phyloP scores from a whole-genome alignment of 2,797 vertebrate genomes.

The Tokudaia tokunoshimensis region DNA sequence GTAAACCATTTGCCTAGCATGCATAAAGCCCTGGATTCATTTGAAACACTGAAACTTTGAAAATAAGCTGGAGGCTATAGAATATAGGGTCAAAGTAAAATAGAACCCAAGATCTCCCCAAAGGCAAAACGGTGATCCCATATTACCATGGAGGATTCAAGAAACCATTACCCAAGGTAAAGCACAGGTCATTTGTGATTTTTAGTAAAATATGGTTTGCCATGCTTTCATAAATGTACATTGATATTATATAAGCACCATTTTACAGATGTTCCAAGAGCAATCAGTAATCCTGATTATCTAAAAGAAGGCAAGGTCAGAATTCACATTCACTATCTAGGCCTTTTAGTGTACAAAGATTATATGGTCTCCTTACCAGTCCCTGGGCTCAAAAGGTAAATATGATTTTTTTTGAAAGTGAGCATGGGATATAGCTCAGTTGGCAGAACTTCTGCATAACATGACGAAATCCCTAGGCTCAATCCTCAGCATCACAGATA shows the following conservation, averaged over 20 bases:
- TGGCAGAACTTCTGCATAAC: neutral
- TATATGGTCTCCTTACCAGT: neutral
- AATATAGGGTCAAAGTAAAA: neutral
- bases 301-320: neutral
- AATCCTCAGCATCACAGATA: neutral
- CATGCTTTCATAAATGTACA: conserved; percentile 11
- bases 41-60: neutral
- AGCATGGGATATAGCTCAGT: neutral
- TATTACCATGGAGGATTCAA: neutral
- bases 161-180: neutral
- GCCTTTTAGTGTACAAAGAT: neutral
- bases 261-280: conserved; percentile 2
- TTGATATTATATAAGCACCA: neutral
- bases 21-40: neutral
- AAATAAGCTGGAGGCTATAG: neutral
- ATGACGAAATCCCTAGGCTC: neutral
- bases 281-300: neutral
- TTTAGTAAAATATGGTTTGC: conserved; percentile 2
- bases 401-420: conserved; percentile 35
- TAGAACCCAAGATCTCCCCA: neutral
- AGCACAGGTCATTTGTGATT: neutral
- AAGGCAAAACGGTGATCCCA: conserved; percentile 11
- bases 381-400: neutral
- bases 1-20: neutral
- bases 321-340: neutral